A percentile compares a stretch with the other conserved stretches of the same genome.
phyloP scores from a whole-genome alignment of 1,140 invertebrate genomes.

The Monochamus saltuarius region DNA sequence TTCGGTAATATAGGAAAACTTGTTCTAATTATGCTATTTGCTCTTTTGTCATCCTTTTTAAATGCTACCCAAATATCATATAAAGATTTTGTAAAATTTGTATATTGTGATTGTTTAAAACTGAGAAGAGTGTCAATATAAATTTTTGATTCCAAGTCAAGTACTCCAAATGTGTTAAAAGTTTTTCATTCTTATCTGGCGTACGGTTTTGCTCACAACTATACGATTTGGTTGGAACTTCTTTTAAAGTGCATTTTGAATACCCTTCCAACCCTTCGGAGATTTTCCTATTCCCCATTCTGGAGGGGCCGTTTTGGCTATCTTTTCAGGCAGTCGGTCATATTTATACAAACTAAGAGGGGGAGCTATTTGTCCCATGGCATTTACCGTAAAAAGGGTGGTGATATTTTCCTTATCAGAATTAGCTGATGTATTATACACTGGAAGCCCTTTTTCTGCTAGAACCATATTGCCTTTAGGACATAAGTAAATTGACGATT shows the following conservation, averaged over 20 bases:
- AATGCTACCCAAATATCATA: not conserved
- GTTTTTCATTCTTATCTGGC: not conserved
- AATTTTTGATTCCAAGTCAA: constrained; percentile 5
- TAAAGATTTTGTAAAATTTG: constrained; percentile 4
- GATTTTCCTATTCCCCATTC: constrained; percentile 32
- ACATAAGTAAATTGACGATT: constrained; percentile 41
- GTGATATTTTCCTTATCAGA: constrained; percentile 49
- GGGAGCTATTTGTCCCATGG: constrained; percentile 40
- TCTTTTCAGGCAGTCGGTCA: constrained; percentile 36
- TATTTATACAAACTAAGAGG: constrained; percentile 44
- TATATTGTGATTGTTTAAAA: constrained; percentile 3
- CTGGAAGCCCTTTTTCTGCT: constrained; percentile 42
- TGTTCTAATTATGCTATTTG: too few relatives aligned
- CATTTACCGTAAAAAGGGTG: constrained; percentile 44
- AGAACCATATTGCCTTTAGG: constrained; percentile 43
- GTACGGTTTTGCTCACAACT: not conserved
- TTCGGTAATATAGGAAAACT: too few relatives aligned
- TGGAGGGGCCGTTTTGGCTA: constrained; percentile 2
- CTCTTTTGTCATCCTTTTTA: constrained; percentile 3
- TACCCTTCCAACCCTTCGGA: constrained; percentile 45
- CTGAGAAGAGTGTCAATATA: not conserved
- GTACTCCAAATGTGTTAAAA: not conserved
- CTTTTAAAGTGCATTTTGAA: constrained; percentile 1
- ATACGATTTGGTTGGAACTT: not conserved
- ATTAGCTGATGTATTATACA: constrained; percentile 37